Conservation (phyloP, 2,888 invertebrate genomes). For the Megastigmus dorsalis region DNA sequence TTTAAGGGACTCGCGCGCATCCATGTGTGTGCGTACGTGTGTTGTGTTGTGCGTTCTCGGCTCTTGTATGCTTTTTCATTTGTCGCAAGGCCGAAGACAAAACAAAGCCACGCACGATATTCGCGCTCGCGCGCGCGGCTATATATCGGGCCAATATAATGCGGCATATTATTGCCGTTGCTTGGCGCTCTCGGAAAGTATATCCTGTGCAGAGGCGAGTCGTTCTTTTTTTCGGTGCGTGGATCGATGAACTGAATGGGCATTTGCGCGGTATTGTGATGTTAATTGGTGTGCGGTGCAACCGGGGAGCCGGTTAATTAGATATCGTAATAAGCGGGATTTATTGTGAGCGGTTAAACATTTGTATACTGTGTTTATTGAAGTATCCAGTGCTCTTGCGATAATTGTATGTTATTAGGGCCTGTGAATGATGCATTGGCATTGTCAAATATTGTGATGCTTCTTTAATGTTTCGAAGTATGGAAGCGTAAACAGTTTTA, state of each 20-base stretch:
- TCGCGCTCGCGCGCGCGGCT: neutral
- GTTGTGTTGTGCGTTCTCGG: too few relatives aligned
- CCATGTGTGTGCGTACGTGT: too few relatives aligned
- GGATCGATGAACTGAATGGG: neutral
- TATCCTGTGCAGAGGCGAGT: neutral
- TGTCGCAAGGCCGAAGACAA: neutral
- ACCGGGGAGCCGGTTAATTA: neutral
- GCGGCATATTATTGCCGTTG: neutral
- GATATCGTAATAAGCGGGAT: too few relatives aligned
- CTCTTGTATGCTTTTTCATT: neutral
- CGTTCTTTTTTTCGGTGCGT: neutral
- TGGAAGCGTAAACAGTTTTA: too few relatives aligned
- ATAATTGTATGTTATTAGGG: neutral
- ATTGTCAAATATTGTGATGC: too few relatives aligned
- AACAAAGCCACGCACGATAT: neutral
- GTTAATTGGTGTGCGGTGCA: slow-evolving; percentile 3
- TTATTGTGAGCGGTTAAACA: neutral
- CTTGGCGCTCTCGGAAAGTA: neutral
- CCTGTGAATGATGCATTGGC: too few relatives aligned
- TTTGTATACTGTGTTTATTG: too few relatives aligned
- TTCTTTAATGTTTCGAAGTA: too few relatives aligned
- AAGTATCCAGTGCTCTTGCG: neutral
- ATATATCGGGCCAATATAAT: neutral
- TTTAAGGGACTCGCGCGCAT: too few relatives aligned
- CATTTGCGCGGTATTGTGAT: neutral